Base-by-base conservation (phyloP, 1,140 invertebrate species). In the Drosophila repleta region DNA sequence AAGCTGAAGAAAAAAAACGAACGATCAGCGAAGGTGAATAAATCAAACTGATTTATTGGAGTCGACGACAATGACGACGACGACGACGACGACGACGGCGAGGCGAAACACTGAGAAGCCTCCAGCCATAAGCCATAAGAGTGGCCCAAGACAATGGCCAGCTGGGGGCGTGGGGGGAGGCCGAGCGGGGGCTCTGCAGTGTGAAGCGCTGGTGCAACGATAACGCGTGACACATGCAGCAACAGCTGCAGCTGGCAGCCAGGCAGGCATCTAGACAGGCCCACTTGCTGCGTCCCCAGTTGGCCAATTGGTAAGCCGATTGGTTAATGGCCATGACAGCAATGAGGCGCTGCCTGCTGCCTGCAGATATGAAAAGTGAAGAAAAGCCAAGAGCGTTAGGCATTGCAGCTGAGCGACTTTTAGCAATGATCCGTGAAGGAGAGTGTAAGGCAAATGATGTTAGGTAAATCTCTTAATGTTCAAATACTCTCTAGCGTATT, bases 11-110 rank as follows among this genome's bases (percentile, higher is more conserved):
- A 57, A 29, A 61, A 68, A 35, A 41, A 26, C 3, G 10, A 41
- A 43, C 26, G 49, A 41, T 37, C 61, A 55, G 73, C 65, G 60
- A 70, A 81, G 82, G 77, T 81, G 56, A 87, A 85, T 85, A 87
- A 87, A 87, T 87, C 82, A 87, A 87, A 87, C 77, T 87, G 82
- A 87, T 87, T 87, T 87, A 87, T 87, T 85, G 82, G 66, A 74
- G 46, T 62, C 74, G 81, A 65, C 74, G 76, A 71, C 81, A 76
- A 76, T 68, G 74, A 76, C 63, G 63, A 79, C 63, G 63, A 76
- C 58, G 71, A 24, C 55, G 76, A 71, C 81, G 74, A 76, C 63
- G 74, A 76, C 63, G 63, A 79, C 63, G 63, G 72, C 58, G 71
- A 24, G 49, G 68, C 58, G 53, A 65, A 53, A 56, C 49, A 24